phyloP scores from a whole-genome alignment of 2,113 vertebrate genomes.

The Lamprotornis superbus region DNA sequence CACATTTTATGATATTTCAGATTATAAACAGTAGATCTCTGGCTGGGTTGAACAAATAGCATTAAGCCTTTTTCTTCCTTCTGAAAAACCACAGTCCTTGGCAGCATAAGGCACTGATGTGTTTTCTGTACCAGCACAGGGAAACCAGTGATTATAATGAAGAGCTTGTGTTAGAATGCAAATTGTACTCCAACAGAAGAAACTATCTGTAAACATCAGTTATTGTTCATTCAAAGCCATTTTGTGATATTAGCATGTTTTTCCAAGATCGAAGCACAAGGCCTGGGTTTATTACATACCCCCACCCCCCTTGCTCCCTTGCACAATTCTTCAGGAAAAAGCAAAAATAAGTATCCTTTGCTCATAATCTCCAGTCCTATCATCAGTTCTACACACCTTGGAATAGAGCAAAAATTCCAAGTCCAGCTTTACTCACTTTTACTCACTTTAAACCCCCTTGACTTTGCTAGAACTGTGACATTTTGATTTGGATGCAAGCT shows the following conservation, averaged over 20 bases:
- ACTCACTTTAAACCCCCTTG: not conserved
- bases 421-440: not conserved
- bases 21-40: slow-evolving; percentile 58
- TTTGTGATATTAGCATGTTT: not conserved
- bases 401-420: not conserved
- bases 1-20: slow-evolving; percentile 61
- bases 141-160: not conserved
- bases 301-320: not conserved
- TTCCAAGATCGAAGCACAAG: not conserved
- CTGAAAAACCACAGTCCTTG: slow-evolving; percentile 47
- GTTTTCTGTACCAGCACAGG: not conserved
- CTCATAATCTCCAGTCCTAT: not conserved
- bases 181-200: not conserved
- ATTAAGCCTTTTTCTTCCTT: slow-evolving; percentile 49
- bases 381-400: not conserved
- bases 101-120: not conserved
- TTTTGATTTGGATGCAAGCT: not conserved
- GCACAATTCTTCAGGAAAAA: not conserved
- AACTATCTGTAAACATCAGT: not conserved
- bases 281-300: not conserved
- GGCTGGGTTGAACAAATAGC: slow-evolving; percentile 57
- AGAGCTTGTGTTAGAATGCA: not conserved
- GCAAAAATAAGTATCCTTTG: not conserved
- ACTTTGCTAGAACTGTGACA: not conserved
- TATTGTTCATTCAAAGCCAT: not conserved